Base-by-base conservation (phyloP, 1,140 invertebrate species). In the Microplitis mediator region DNA sequence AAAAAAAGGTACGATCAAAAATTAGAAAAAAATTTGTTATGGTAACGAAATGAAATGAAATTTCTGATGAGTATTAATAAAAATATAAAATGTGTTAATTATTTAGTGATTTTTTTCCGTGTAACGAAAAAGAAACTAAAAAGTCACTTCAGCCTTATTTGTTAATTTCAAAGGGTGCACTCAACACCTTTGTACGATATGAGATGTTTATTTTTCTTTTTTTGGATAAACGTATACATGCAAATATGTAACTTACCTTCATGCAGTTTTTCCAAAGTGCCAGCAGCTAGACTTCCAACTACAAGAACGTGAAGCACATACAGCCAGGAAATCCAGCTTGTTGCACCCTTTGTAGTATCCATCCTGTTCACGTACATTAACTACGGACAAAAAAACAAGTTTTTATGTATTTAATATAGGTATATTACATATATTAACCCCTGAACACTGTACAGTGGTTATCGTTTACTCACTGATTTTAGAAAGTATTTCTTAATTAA, bases 261-360 rank as follows among this genome's bases (percentile, higher is more conserved):
- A 75, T 86, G 85, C 23, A 86, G 79, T 76, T 86, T 86, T 76
- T 86, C 85, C 79, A 86, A 68, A 61, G 84, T 85, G 65, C 85
- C 85, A 69, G 75, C 80, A 52, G 82, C 83, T 63, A 78, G 76
- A 71, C 78, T 76, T 68, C 74, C 80, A 14, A 75, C 76, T 61
- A 78, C 76, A 51, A 84, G 77, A 72, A 82, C 77, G 61, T 80
- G 76, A 39, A 85, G 66, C 76, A 75, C 61, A 34, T 39, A 81
- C 79, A 71, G 79, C 77, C 69, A 82, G 72, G 72, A 76, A 69
- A 73, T 80, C 77, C 80, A 81, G 79, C 79, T 78, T 80, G 77
- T 76, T 79, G 65, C 76, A 73, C 72, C 77, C 74, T 77, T 83
- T 77, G 81, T 77, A 51, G 74, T 82, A 83, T 85, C 82, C 83